Evolutionary conservation across 2,797 vertebrate genomes (phyloP).

Genomic region (Orestias chungarensis): DNA sequence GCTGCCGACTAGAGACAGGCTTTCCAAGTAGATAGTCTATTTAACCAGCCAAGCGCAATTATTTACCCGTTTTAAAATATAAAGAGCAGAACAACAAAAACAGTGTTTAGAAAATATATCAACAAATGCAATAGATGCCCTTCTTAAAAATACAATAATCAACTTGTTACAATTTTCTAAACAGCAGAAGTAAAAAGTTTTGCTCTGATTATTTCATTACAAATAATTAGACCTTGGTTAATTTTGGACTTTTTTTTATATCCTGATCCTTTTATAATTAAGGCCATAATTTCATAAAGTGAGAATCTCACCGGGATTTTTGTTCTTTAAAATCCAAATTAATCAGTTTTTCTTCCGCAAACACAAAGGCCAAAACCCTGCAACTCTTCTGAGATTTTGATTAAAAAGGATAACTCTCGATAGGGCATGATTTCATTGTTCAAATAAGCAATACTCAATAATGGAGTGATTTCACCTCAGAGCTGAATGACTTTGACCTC

Average conservation of each 20-base stretch:
- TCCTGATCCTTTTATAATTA: neutral
- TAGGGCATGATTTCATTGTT: neutral
- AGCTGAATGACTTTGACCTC: conserved; percentile 7
- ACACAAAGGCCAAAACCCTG: neutral
- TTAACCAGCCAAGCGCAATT: neutral
- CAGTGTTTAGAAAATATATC: neutral
- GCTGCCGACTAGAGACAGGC: neutral
- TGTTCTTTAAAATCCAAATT: conserved; percentile 12
- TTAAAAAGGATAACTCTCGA: neutral
- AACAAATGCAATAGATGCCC: neutral
- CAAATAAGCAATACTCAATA: neutral
- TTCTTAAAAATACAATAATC: neutral
- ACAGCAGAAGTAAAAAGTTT: neutral
- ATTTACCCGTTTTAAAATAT: neutral
- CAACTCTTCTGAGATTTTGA: neutral
- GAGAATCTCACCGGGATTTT: neutral
- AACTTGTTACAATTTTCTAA: neutral
- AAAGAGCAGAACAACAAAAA: neutral
- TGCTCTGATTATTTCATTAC: neutral
- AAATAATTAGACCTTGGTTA: neutral
- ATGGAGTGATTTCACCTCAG: conserved; percentile 1
- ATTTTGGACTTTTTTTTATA: neutral
- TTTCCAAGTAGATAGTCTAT: neutral
- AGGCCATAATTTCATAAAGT: neutral
- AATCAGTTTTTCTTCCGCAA: neutral